Evolutionary conservation across 1,140 invertebrate genomes (phyloP), one percentile per base, ranked within the genome.

Genomic region (Akabosia matsudoensis): DNA sequence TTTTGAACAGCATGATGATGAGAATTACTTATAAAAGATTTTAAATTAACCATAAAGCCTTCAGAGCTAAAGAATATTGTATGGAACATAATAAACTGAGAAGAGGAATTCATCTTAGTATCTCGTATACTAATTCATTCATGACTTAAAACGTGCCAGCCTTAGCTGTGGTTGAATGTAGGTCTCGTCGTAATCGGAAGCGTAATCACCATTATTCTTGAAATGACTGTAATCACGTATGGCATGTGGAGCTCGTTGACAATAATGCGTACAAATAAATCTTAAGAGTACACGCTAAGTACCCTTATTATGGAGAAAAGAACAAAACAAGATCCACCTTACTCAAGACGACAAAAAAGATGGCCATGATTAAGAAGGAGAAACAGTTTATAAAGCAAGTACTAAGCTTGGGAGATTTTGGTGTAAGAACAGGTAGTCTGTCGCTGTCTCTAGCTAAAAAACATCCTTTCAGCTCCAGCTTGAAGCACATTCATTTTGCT

Each of bases 181-280:
- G 37, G 7, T 45, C 37, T 67, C 28, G 4, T 4, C 54, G 61
- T 67, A 67, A 67, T 67, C 61, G 31, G 61, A 67, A 67, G 61
- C 61, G 22, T 67, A 67, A 67, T 67, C 30, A 67, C n/a, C 61
- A 67, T 67, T 67, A 67, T 67, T 67, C 7, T 45, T 67, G 31
- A 67, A 67, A 67, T 67, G 61, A 67, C 61, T 67, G 30, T 67
- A 67, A 67, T 67, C 61, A 67, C 31, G 61, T 45, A 18, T 30
- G 28, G 61, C 61, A 67, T 67, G 61, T 67, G 61, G 61, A 67
- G 61, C 61, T 67, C 61, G 61, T 67, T 67, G 61, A 67, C 61
- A 67, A 67, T 67, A 67, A 67, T 67, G 61, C 30, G 24, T n/a
- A 30, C 24, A 31, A 16, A 67, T 67, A 67, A 67, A 67, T 67